Evolutionary conservation across 2,113 vertebrate species (phyloP), one percentile per base, ranked within the genome.

Genomic region (Toxotes chatareus): DNA sequence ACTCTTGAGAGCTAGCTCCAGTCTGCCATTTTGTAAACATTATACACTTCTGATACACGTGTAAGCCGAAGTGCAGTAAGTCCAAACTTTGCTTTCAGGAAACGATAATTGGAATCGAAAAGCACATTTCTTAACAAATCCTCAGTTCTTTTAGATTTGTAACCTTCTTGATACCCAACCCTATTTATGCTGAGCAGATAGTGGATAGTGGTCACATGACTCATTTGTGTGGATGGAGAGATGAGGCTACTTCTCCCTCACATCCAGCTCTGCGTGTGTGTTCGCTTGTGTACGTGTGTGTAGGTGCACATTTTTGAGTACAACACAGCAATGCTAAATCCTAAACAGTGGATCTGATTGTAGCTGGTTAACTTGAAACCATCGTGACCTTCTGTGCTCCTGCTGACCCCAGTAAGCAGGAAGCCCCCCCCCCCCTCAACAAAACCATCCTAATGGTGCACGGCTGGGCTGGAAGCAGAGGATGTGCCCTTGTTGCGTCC

Each of bases 401-500:
- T 7, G 60, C 32, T 47, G 42, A 60, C 46, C 74, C 53, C n/a
- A 16, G 62, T 11, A n/a, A 6, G 27, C 38, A 17, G 13, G 49
- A 67, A 62, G 7, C 38, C 10, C n/a, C 42, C 47, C 5, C 5
- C 9, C n/a, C n/a, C 27, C 27, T 27, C 27, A 27, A 27, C 27
- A 3, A 21, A 23, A 27, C 73, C 76, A 70, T 65, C 78, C 82
- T 89, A 91, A 60, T 64, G 78, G 14, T 57, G 78, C 40, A 66
- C 0, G 47, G 65, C 61, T 0, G 36, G 76, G 66, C 56, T 66
- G 44, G 85, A 64, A 49, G 85, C 76, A 8, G 76, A 56, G 51
- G 63, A 23, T 0, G 53, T 0, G 63, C 78, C 90, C 86, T 93
- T 94, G 85, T 88, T 93, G 73, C 94, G 95, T 14, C 86, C 85